phyloP scores from a whole-genome alignment of 2,113 vertebrate genomes.

The Bufo bufo region DNA sequence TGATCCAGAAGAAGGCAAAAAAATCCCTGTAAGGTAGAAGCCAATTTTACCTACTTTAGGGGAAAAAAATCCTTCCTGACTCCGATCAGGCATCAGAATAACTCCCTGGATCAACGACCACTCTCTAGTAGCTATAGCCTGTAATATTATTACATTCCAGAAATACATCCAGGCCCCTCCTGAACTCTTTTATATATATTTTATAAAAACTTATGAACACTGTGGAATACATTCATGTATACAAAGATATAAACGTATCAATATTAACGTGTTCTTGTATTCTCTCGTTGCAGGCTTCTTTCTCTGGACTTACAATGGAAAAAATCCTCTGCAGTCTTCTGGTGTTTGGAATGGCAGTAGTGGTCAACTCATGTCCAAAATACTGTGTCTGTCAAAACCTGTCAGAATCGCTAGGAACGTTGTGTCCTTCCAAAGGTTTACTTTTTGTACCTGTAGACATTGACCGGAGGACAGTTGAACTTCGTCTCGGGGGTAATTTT shows the following conservation, averaged over 20 bases:
- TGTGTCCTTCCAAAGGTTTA: slow-evolving; percentile 95
- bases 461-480: slow-evolving; percentile 92
- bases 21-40: too few relatives aligned
- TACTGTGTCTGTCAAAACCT: slow-evolving; percentile 98
- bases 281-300: slow-evolving; percentile 73
- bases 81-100: too few relatives aligned
- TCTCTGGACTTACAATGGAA: slow-evolving; percentile 91
- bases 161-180: too few relatives aligned
- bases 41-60: too few relatives aligned
- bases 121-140: too few relatives aligned
- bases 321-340: slow-evolving; percentile 91
- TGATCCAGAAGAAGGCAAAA: too few relatives aligned
- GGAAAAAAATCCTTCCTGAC: too few relatives aligned
- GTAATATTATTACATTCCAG: too few relatives aligned
- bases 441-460: slow-evolving; percentile 94
- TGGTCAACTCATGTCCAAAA: slow-evolving; percentile 92
- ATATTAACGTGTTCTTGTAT: slow-evolving; percentile 5
- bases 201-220: not conserved
- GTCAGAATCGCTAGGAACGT: slow-evolving; percentile 94
- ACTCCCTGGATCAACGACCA: too few relatives aligned
- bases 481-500: slow-evolving; percentile 94
- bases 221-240: too few relatives aligned
- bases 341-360: slow-evolving; percentile 89
- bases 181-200: too few relatives aligned
- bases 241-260: not conserved